Evolutionary conservation across 64 coral and sea anemone species (phyloP), one percentile per base, ranked within the genome.

Genomic region (Montipora cactus): DNA sequence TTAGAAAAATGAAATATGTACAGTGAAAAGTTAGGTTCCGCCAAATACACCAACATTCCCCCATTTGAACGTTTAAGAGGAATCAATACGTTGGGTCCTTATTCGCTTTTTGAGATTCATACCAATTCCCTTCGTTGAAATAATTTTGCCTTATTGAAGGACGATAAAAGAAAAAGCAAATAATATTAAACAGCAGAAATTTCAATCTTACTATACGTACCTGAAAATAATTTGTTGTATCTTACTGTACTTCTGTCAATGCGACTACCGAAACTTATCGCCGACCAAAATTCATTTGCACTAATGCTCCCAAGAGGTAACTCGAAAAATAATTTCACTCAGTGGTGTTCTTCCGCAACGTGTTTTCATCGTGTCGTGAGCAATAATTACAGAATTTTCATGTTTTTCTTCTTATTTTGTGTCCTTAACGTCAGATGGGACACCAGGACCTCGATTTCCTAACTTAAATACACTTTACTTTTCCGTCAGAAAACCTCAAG

Each of bases 321-420:
- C 18, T 18, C 46, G 22, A 23, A 5, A 49, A 47, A 16, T 49
- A 49, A 78, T 49, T 15, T 8, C 15, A 15, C 47, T 3, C 76
- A 48, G 45, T 47, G 46, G 12, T 48, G 46, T 18, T 15, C 12
- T 44, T 78, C 76, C 76, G 47, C 46, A 46, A 78, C 28, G 45
- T 78, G 16, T 49, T 49, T 49, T 57, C 15, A 78, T 78, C 76
- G 76, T 78, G 76, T 49, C 14, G 76, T 78, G 76, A 78, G 15
- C 45, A 78, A 78, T 51, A 49, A 49, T 78, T n/a, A 19, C 45
- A 49, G 3, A 4, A 78, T 48, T 37, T 13, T 49, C 11, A n/a
- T 7, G 44, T 18, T 10, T 47, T 19, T 52, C 45, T 48, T 78
- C 44, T 49, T 78, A 18, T 49, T 16, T 13, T 45, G 19, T 71